These are phyloP conservation scores for Acronicta leporina DNA, from an alignment of 2,888 invertebrate genomes.

Conservation along the genomic window DNA sequence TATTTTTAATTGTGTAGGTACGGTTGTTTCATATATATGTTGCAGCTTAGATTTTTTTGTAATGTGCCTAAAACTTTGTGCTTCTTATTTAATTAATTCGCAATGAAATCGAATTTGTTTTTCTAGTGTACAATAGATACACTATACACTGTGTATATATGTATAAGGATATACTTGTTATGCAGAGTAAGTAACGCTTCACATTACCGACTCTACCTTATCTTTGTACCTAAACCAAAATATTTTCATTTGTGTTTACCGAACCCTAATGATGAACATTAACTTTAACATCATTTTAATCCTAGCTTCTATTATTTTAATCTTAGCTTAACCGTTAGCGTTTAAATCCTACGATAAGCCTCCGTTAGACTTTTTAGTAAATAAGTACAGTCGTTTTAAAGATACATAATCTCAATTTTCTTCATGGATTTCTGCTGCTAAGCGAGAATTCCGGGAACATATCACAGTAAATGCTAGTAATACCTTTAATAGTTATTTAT, in stretches of 20 bases:
- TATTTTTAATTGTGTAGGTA: constrained; percentile 10
- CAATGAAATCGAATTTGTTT: background rate
- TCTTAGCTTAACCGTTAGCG: background rate
- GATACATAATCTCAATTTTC: background rate
- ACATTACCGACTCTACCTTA: background rate
- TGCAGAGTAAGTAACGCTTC: background rate
- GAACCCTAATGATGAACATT: background rate
- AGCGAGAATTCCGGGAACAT: background rate
- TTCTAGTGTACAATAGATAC: too few species aligned
- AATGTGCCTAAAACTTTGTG: too few species aligned
- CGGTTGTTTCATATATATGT: background rate
- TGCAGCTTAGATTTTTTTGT: too few species aligned
- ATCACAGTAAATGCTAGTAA: background rate
- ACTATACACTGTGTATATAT: too few species aligned
- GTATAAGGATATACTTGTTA: background rate
- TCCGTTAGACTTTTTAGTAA: background rate
- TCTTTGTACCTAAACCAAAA: background rate
- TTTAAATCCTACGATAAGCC: constrained; percentile 1
- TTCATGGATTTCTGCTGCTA: background rate
- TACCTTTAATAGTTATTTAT: too few species aligned
- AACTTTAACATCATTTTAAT: background rate
- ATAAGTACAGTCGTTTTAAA: constrained; percentile 1
- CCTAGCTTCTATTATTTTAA: background rate
- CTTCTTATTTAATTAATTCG: background rate
- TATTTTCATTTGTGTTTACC: background rate